Percentiles rank a stretch among this genome's conserved stretches.
Evolutionary conservation across 92 coral and sea anemone species (phyloP).

Genomic region (Pocillopora meandrina): DNA sequence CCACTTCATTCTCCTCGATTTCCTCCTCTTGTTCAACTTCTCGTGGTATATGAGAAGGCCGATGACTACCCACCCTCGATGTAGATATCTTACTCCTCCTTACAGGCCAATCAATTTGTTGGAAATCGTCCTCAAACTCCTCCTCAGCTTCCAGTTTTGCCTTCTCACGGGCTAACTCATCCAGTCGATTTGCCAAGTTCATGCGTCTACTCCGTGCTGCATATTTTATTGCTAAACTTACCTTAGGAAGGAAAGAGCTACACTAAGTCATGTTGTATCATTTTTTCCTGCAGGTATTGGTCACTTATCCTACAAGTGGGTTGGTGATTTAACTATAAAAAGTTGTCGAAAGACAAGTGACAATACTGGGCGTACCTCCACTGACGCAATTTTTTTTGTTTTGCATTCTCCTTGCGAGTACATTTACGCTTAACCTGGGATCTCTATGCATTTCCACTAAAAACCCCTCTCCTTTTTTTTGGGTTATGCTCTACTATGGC

Average conservation of each 20-base stretch:
- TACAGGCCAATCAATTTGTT: conserved; percentile 21
- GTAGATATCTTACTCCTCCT: background rate
- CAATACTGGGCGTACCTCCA: too few relatives aligned
- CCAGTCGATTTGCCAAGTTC: conserved; percentile 90
- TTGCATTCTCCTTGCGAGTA: too few relatives aligned
- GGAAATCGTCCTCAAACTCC: conserved; percentile 45
- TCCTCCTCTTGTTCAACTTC: conserved; percentile 41
- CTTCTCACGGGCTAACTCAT: conserved; percentile 79
- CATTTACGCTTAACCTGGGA: too few relatives aligned
- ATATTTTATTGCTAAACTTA: conserved; percentile 94
- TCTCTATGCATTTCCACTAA: too few relatives aligned
- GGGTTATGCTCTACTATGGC: too few relatives aligned
- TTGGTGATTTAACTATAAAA: too few relatives aligned
- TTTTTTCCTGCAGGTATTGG: background rate
- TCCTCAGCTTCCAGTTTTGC: conserved; percentile 90
- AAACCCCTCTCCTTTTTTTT: too few relatives aligned
- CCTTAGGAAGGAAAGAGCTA: conserved; percentile 48
- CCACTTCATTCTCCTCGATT: conserved; percentile 38
- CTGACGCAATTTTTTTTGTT: too few relatives aligned
- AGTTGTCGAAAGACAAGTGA: too few relatives aligned
- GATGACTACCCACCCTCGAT: background rate
- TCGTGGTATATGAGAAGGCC: conserved; percentile 3
- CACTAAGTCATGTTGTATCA: background rate
- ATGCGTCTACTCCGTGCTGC: conserved; percentile 89
- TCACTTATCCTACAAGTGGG: background rate